These are phyloP conservation scores for Riparia riparia DNA, from an alignment of 2,113 vertebrate genomes.

Conservation along the genomic window DNA sequence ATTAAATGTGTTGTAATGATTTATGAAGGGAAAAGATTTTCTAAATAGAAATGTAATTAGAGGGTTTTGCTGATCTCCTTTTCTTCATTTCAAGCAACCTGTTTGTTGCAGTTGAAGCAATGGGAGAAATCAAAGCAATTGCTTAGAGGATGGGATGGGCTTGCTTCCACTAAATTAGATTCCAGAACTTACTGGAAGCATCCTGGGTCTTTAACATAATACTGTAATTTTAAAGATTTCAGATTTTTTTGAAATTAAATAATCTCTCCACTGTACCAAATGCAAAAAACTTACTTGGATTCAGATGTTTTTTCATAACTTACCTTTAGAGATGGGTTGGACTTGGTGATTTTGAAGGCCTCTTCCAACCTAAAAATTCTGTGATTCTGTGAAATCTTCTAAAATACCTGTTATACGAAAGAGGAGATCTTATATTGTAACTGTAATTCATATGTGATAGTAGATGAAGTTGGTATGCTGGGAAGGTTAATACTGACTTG, in stretches of 20 bases:
- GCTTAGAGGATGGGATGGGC: not conserved
- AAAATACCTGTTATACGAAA: not conserved
- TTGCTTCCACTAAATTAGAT: not conserved
- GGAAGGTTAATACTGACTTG: not conserved
- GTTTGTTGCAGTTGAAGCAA: not conserved
- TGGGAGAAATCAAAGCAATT: not conserved
- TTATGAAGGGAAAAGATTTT: not conserved
- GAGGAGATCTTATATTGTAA: not conserved
- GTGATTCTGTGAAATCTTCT: not conserved
- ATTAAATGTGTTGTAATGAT: not conserved
- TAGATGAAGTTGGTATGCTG: not conserved
- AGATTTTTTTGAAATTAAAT: not conserved
- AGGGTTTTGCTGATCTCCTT: not conserved
- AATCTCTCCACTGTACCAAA: not conserved
- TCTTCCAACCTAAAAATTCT: no score
- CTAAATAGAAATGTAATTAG: not conserved
- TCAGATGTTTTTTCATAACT: not conserved
- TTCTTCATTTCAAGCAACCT: not conserved
- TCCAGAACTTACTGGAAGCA: not conserved
- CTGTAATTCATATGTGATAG: not conserved
- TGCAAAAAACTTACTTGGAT: not conserved
- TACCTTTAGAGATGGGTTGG: no score
- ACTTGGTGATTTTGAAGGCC: no score
- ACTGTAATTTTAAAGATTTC: not conserved
- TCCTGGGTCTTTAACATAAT: not conserved